A percentile compares a stretch with the other conserved stretches of the same genome.
phyloP scores from a whole-genome alignment of 1,140 invertebrate genomes.

The Myzus persicae region DNA sequence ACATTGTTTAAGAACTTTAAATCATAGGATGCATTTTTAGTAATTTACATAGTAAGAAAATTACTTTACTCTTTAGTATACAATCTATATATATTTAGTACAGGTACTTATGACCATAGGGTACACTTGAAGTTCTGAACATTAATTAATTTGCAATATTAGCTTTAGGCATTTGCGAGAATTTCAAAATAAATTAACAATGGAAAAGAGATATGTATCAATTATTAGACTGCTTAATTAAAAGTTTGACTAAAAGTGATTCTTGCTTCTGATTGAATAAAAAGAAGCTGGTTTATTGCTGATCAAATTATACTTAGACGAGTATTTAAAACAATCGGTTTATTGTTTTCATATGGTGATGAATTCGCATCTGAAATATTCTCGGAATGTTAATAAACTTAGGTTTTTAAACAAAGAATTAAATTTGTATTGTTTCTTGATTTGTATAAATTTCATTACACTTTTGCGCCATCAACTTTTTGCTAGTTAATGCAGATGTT shows the following conservation, averaged over 20 bases:
- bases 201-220: background rate
- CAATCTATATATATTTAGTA: too few relatives aligned
- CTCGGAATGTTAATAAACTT: conserved; percentile 33
- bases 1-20: too few relatives aligned
- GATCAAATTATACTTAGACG: background rate
- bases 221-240: background rate
- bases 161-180: background rate
- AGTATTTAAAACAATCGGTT: background rate
- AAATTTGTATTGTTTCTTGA: background rate
- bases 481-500: background rate
- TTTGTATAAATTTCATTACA: background rate
- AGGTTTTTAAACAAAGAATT: background rate
- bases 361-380: background rate
- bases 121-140: background rate
- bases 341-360: conserved; percentile 14
- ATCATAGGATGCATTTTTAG: too few relatives aligned
- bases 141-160: background rate
- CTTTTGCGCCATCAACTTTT: background rate
- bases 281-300: too few relatives aligned
- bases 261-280: background rate
- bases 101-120: background rate
- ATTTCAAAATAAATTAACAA: conserved; percentile 1
- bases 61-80: background rate
- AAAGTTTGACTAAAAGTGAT: background rate
- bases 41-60: too few relatives aligned